Conservation (phyloP, 2,888 invertebrate species). For the Argynnis bischoffii region DNA sequence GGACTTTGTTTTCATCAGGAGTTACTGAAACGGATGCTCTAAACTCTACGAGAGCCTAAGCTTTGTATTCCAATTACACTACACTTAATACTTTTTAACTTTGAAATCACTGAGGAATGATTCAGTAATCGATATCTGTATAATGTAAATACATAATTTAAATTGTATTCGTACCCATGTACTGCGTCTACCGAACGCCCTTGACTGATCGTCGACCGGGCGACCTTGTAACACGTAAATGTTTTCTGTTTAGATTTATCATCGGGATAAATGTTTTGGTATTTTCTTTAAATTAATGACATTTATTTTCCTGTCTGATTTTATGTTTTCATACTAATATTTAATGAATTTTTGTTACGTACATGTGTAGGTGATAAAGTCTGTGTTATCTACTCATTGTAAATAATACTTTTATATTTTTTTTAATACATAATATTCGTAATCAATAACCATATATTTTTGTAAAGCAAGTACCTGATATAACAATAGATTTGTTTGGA, state of each 20-base stretch:
- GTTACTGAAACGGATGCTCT: not conserved
- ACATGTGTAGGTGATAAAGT: too few species aligned
- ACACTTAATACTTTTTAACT: not conserved
- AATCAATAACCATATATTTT: not conserved
- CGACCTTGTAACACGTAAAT: constrained; percentile 75
- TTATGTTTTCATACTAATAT: too few species aligned
- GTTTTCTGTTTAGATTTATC: constrained; percentile 70
- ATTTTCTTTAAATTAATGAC: constrained; percentile 13
- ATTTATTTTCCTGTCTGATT: too few species aligned
- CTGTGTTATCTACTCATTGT: too few species aligned
- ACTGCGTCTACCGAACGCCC: constrained; percentile 74
- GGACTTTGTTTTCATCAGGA: constrained; percentile 29
- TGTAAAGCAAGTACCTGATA: not conserved
- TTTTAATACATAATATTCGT: not conserved
- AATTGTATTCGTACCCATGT: constrained; percentile 54
- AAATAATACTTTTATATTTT: not conserved
- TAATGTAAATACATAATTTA: constrained; percentile 53
- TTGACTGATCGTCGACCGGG: constrained; percentile 77
- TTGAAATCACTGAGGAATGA: constrained; percentile 24
- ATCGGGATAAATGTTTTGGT: constrained; percentile 60
- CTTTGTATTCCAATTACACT: not conserved
- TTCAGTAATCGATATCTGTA: constrained; percentile 41
- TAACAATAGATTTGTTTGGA: not conserved
- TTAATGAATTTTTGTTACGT: too few species aligned
- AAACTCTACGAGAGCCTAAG: not conserved